Evolutionary conservation across 2,113 vertebrate species (phyloP).

Genomic region (Stegostoma tigrinum): DNA sequence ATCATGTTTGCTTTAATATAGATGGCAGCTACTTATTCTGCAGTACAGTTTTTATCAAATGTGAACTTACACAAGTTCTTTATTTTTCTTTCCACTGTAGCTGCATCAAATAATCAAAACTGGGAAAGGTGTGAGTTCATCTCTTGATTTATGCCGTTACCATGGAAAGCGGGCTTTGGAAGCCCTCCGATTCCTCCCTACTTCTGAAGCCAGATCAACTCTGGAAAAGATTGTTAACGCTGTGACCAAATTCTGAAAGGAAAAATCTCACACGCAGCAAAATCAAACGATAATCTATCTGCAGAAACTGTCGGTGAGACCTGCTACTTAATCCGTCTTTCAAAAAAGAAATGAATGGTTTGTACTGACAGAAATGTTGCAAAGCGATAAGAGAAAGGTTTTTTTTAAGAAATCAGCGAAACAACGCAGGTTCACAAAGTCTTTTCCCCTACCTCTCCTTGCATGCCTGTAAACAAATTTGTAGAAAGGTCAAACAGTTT

Average conservation of each 20-base stretch:
- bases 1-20: background rate
- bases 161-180: slow-evolving; percentile 88
- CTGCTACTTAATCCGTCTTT: background rate
- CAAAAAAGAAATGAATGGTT: background rate
- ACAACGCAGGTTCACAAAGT: background rate
- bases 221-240: slow-evolving; percentile 90
- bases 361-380: background rate
- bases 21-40: background rate
- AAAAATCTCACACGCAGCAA: background rate
- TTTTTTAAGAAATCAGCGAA: slow-evolving; percentile 41
- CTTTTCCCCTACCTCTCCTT: slow-evolving; percentile 37
- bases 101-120: slow-evolving; percentile 76
- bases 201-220: slow-evolving; percentile 86
- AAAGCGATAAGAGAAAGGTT: background rate
- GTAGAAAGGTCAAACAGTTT: slow-evolving; percentile 72
- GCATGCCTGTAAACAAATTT: slow-evolving; percentile 53
- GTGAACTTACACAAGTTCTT: slow-evolving; percentile 42
- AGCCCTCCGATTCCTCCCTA: slow-evolving; percentile 83
- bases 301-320: background rate
- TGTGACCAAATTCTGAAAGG: slow-evolving; percentile 73
- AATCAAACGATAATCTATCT: background rate
- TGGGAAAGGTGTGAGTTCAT: slow-evolving; percentile 85
- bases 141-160: slow-evolving; percentile 87
- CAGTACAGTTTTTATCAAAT: background rate
- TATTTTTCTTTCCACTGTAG: slow-evolving; percentile 66